These are phyloP conservation scores for Hiodon alosoides DNA, from an alignment of 2,113 vertebrate genomes.

Conservation along the genomic window DNA sequence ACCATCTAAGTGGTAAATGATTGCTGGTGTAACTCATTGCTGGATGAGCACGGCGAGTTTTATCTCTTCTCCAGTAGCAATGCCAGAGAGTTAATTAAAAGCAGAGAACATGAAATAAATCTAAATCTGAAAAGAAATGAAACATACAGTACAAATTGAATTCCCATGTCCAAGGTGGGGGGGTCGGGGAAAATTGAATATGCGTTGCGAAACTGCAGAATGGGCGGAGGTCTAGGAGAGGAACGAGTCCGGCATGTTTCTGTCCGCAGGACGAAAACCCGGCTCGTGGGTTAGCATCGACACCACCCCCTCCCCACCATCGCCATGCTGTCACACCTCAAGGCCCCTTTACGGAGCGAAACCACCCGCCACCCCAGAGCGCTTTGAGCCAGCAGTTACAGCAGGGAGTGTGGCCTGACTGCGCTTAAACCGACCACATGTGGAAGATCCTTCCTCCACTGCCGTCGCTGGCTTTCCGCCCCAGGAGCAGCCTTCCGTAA, in stretches of 20 bases:
- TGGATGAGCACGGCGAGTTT: slow-evolving; percentile 73
- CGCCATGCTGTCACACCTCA: neutral
- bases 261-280: neutral
- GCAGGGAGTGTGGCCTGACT: no score
- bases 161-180: slow-evolving; percentile 66
- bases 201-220: slow-evolving; percentile 31
- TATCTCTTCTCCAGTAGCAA: slow-evolving; percentile 72
- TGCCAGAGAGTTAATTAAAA: slow-evolving; percentile 96
- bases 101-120: slow-evolving; percentile 68
- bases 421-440: no score
- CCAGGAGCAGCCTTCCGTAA: no score
- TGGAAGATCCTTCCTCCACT: no score
- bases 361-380: no score
- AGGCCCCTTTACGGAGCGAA: no score
- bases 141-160: slow-evolving; percentile 78
- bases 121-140: slow-evolving; percentile 65
- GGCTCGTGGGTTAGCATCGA: neutral
- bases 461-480: no score
- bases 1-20: slow-evolving; percentile 89
- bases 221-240: slow-evolving; percentile 32
- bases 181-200: slow-evolving; percentile 38
- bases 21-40: slow-evolving; percentile 78
- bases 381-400: no score
- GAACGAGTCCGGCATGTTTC: neutral
- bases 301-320: neutral